Evolutionary conservation across 2,888 invertebrate species (phyloP).

Genomic region (Ormyrus nitidulus): DNA sequence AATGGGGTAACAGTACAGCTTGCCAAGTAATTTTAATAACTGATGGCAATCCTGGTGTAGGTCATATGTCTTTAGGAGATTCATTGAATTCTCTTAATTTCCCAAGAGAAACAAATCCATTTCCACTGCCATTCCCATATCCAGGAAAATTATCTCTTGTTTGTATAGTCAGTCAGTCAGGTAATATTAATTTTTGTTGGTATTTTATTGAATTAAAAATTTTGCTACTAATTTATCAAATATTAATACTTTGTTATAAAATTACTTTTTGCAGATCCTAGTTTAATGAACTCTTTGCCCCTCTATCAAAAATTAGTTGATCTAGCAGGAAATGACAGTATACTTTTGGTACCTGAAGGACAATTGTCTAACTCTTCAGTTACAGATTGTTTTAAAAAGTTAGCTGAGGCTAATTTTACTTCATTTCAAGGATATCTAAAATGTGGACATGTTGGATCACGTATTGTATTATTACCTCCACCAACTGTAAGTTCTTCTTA

Average conservation of each 20-base stretch:
- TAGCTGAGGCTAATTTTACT: slow-evolving; percentile 85
- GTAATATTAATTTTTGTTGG: slow-evolving; percentile 70
- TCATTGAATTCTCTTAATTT: slow-evolving; percentile 77
- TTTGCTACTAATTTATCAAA: slow-evolving; percentile 15
- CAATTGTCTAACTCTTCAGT: slow-evolving; percentile 74
- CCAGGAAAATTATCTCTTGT: slow-evolving; percentile 87
- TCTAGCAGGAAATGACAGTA: slow-evolving; percentile 82
- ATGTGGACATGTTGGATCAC: slow-evolving; percentile 86
- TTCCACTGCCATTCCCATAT: slow-evolving; percentile 87
- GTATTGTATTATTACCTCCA: slow-evolving; percentile 84
- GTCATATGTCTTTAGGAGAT: slow-evolving; percentile 80
- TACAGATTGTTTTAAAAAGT: slow-evolving; percentile 77
- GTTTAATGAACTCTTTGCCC: slow-evolving; percentile 79
- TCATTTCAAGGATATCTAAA: slow-evolving; percentile 84
- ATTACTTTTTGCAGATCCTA: slow-evolving; percentile 63
- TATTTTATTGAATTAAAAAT: slow-evolving; percentile 8
- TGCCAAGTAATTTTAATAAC: slow-evolving; percentile 89
- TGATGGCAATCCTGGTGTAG: slow-evolving; percentile 85
- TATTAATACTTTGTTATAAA: background rate
- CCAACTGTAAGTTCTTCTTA: slow-evolving; percentile 78
- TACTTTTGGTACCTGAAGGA: slow-evolving; percentile 79
- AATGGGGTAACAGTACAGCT: slow-evolving; percentile 93
- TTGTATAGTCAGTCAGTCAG: slow-evolving; percentile 82
- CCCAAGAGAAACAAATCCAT: slow-evolving; percentile 75
- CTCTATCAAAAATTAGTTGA: slow-evolving; percentile 89